These are phyloP conservation scores for Dromas ardeola DNA, from an alignment of 2,113 vertebrate species.

Conservation along the genomic window DNA sequence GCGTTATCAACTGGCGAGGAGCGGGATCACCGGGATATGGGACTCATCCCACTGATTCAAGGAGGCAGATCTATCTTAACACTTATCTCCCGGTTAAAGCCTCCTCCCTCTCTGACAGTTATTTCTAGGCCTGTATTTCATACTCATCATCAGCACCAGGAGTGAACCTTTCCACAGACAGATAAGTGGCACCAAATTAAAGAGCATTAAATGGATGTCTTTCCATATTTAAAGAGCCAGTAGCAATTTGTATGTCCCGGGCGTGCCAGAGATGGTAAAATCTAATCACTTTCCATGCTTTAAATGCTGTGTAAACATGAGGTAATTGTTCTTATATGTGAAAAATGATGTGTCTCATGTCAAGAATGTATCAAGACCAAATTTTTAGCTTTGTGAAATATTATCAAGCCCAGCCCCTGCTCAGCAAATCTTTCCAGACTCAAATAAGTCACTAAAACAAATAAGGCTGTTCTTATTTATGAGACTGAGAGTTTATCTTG, in stretches of 20 bases:
- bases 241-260: constrained; percentile 42
- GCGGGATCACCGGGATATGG: constrained; percentile 9
- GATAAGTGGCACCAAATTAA: constrained; percentile 76
- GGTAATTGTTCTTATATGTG: constrained; percentile 72
- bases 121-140: constrained; percentile 68
- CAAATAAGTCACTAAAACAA: constrained; percentile 65
- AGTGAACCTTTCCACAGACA: constrained; percentile 54
- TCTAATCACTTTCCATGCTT: constrained; percentile 70
- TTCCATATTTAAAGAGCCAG: constrained; percentile 59
- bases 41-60: constrained; percentile 46
- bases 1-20: constrained; percentile 31
- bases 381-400: constrained; percentile 69
- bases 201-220: constrained; percentile 61
- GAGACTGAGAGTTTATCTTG: constrained; percentile 68
- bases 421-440: constrained; percentile 64
- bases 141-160: constrained; percentile 65
- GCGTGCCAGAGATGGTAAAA: constrained; percentile 52
- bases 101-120: constrained; percentile 59
- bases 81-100: constrained; percentile 63
- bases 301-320: constrained; percentile 70
- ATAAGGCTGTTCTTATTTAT: constrained; percentile 68
- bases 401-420: constrained; percentile 41
- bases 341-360: constrained; percentile 65
- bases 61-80: constrained; percentile 44
- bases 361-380: constrained; percentile 71